Evolutionary conservation across 2,113 vertebrate species (phyloP).

Genomic region (Taurulus bubalis): DNA sequence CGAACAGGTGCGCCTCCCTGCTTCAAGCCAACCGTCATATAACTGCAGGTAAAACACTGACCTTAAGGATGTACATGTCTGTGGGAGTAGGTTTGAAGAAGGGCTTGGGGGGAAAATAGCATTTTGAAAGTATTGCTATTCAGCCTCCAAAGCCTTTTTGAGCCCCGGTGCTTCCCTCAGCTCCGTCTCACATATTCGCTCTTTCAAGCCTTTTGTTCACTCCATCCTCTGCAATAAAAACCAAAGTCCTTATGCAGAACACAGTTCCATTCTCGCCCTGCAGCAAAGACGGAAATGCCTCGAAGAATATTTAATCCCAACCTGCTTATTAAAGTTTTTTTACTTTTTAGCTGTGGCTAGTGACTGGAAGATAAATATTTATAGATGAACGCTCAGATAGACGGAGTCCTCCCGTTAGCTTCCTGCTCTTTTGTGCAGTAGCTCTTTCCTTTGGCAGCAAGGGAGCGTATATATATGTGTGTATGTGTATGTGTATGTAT

Average conservation of each 20-base stretch:
- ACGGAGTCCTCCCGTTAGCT: not conserved
- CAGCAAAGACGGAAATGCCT: constrained; percentile 45
- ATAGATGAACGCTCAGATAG: constrained; percentile 48
- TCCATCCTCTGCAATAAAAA: constrained; percentile 58
- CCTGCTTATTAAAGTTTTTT: constrained; percentile 59
- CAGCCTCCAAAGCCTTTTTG: not conserved
- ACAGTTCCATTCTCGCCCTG: constrained; percentile 4
- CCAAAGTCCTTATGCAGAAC: constrained; percentile 56
- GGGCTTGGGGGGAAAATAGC: not conserved
- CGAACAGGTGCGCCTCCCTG: not conserved
- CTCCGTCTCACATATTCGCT: constrained; percentile 24
- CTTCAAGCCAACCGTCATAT: not conserved
- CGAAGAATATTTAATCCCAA: constrained; percentile 62
- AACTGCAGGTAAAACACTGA: not conserved
- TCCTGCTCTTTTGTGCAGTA: constrained; percentile 27
- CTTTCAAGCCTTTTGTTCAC: constrained; percentile 35
- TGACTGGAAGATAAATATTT: constrained; percentile 55
- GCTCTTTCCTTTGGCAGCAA: too few species aligned
- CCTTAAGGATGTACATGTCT: too few species aligned
- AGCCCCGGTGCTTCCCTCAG: not conserved
- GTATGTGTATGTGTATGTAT: too few species aligned
- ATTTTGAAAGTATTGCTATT: not conserved
- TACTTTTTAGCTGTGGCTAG: constrained; percentile 22
- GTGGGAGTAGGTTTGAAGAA: not conserved
- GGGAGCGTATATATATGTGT: too few species aligned